Base-by-base conservation (phyloP, 1,140 invertebrate genomes). In the Ptiloglossa arizonensis region DNA sequence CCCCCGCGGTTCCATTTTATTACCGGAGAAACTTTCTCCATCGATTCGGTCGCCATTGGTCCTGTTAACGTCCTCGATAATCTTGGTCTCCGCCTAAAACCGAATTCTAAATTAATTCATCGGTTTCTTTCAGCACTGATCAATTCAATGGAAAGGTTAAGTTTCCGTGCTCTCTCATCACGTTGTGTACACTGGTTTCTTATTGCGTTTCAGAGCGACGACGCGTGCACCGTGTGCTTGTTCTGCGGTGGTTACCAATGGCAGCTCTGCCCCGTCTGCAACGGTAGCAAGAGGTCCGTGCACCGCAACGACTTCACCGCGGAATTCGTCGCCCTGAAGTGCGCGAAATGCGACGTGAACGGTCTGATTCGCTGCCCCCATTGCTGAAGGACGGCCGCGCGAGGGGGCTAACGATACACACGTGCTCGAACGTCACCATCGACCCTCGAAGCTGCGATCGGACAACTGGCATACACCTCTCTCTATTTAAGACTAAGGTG, bases 261-360 rank as follows among this genome's bases (percentile, higher is more conserved):
- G 60, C 94, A 98, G 48, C 97, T 98, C 0, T 99, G 98, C 91
- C 94, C 95, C 1, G 94, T 97, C 60, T 99, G 98, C 93, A 98
- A 97, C 88, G 98, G 98, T 8, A 98, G 97, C 88, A 99, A 99
- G 93, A 98, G 98, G 92, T 98, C 97, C 6, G 95, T 97, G 2
- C 97, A 98, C 90, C 94, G 98, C 78, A 98, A 99, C 92, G 96
- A 98, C 85, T 99, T 98, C 90, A 98, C 97, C 0, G 95, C 97
- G 19, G 97, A 98, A 93, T 98, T 98, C 89, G 96, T 98, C 57
- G 97, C 98, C 1, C 93, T 99, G n/a, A 98, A 98, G 84, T 99
- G 98, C 92, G 98, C 98, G 96, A 97, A 97, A 87, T 99, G 98
- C 93, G 97, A 99, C 88, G 97, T 98, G 93, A 97, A 97, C 15